Evolutionary conservation across 2,888 invertebrate species (phyloP), one percentile per base, ranked within the genome.

Genomic region (Autographa gamma): DNA sequence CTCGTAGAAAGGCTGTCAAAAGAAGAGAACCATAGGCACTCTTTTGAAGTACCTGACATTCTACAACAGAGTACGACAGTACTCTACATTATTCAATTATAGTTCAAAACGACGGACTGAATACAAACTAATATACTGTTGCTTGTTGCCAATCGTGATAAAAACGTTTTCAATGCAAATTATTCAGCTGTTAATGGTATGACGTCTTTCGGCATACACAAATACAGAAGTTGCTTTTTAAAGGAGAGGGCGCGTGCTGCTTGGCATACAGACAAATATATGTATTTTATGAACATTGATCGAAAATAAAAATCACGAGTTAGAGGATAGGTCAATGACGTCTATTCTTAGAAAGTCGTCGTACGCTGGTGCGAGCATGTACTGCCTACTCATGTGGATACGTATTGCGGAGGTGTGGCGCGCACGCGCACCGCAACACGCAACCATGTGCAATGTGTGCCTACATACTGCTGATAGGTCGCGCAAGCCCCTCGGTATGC

Each of bases 341-440:
- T 89, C 85, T 86, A 73, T 82, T 76, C 85, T 86, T 89, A 91
- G 92, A 92, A 93, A 92, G 92, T 88, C 70, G 79, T 80, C 60
- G 72, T 65, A 79, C 85, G 85, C 82, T 83, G 76, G 63, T 68
- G 61, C 67, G 74, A 70, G 66, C 80, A 84, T 82, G 81, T 82
- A 82, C 48, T 48, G 48, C 48, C 48, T 48, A 48, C 69, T 63
- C 76, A 68, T 73, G 74, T 71, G 69, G 58, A 66, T 78, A 82
- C 81, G 69, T 78, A 78, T 63, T 66, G 76, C 77, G 91, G 91
- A 88, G 92, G 93, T 92, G 93, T 91, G 92, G 89, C 82, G 81
- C 81, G 86, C 84, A 85, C 86, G 87, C 86, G 86, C 84, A 80
- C 80, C 79, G 74, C 77, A 85, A 85, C 87, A 86, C 85, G 84